Evolutionary conservation across 2,888 invertebrate species (phyloP).

Genomic region (Rhingia rostrata): DNA sequence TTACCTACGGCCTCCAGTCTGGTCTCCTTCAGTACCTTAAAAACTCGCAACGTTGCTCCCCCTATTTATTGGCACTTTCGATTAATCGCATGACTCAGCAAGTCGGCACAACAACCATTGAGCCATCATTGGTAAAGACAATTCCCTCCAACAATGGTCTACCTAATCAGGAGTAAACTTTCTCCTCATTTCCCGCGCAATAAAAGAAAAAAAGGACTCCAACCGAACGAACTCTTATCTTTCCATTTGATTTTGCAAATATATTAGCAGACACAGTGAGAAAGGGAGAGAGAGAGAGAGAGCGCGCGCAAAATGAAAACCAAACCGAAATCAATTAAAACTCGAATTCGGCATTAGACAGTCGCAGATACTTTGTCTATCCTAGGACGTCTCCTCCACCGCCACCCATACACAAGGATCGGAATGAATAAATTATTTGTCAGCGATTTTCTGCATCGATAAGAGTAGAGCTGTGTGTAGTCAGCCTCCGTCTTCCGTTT

Average conservation of each 20-base stretch:
- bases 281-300: neutral
- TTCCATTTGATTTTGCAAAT: slow-evolving; percentile 74
- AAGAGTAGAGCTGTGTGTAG: slow-evolving; percentile 26
- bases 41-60: neutral
- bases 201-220: slow-evolving; percentile 41
- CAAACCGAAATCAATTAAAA: slow-evolving; percentile 72
- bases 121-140: slow-evolving; percentile 14
- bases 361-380: slow-evolving; percentile 13
- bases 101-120: slow-evolving; percentile 38
- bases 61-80: slow-evolving; percentile 14
- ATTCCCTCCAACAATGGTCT: slow-evolving; percentile 50
- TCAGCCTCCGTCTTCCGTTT: neutral
- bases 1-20: neutral
- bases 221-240: slow-evolving; percentile 62
- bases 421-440: slow-evolving; percentile 72
- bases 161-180: slow-evolving; percentile 72
- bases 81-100: slow-evolving; percentile 42
- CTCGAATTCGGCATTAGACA: slow-evolving; percentile 58
- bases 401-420: neutral
- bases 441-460: slow-evolving; percentile 70
- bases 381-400: neutral
- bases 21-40: neutral
- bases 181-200: slow-evolving; percentile 27
- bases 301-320: slow-evolving; percentile 27
- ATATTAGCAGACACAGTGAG: slow-evolving; percentile 47